Evolutionary conservation across 1,140 invertebrate genomes (phyloP), one percentile per base, ranked within the genome.

Genomic region (Copidosoma floridanum): DNA sequence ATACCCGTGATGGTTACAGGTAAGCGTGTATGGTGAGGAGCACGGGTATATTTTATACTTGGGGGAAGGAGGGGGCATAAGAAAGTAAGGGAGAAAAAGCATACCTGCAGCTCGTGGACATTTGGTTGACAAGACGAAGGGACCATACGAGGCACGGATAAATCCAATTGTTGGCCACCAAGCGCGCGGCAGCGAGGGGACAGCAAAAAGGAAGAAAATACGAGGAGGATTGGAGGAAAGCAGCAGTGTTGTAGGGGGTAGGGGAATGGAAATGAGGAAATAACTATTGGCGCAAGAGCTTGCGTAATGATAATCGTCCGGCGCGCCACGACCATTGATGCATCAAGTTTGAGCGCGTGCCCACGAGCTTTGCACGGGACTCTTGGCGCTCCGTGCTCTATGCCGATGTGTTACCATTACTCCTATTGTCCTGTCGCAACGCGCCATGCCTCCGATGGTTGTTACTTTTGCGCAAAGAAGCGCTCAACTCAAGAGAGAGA

Each of bases 361-460:
- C 50, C 38, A 51, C 23, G 47, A 48, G 47, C n/a, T n/a, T n/a
- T n/a, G n/a, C 29, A 32, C 29, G 29, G 29, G 29, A 6, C 12
- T 6, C 12, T 32, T 0, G 29, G 29, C 29, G 12, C 14, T 37
- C 14, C 18, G 40, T 10, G 51, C 16, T 40, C 24, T 60, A 53
- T 47, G 32, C 16, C 47, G 57, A 60, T 47, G 50, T 23, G 40
- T 46, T 47, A 53, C 57, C 53, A 60, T 60, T 54, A 60, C 50
- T 60, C 58, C 51, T 43, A 61, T 61, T 61, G 43, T 61, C 41
- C 51, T 61, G 51, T 61, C 43, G 50, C 11, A 48, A 54, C 23
- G 51, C 43, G 50, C 11, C 40, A 54, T 18, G 51, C 51, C 40
- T n/a, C 18, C 21, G 32, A 47, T 40, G 51, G 11, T 54, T 54